These are phyloP conservation scores for Caligus rogercresseyi DNA, from an alignment of 1,140 invertebrate genomes.

Conservation along the genomic window DNA sequence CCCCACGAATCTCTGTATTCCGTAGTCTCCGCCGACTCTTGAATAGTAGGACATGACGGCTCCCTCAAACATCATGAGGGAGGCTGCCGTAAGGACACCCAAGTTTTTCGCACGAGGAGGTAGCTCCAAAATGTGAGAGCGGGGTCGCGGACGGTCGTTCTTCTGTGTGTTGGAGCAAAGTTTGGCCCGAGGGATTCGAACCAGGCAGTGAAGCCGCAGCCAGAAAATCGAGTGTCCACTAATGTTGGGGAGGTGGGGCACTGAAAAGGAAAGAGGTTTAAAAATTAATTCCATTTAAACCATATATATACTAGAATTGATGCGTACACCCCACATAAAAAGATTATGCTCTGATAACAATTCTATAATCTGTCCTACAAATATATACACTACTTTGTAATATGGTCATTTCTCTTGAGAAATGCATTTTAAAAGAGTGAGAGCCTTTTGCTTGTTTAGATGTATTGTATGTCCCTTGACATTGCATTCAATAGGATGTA, in stretches of 20 bases:
- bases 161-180: constrained; percentile 10
- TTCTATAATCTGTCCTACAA: too few relatives aligned
- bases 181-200: constrained; percentile 2
- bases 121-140: constrained; percentile 14
- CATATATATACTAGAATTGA: too few relatives aligned
- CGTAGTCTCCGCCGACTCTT: constrained; percentile 20
- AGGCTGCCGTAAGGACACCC: constrained; percentile 15
- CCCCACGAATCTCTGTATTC: constrained; percentile 20
- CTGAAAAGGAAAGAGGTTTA: background rate
- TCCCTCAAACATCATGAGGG: constrained; percentile 21
- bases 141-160: constrained; percentile 4
- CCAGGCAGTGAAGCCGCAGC: constrained; percentile 13
- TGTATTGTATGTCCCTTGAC: too few relatives aligned
- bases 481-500: too few relatives aligned
- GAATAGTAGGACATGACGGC: constrained; percentile 19
- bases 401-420: too few relatives aligned
- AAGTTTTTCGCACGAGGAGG: constrained; percentile 4
- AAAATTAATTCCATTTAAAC: background rate
- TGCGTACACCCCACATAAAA: too few relatives aligned
- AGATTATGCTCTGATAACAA: too few relatives aligned
- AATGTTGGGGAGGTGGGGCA: background rate
- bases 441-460: too few relatives aligned
- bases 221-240: constrained; percentile 14
- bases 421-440: too few relatives aligned
- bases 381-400: too few relatives aligned